Percentiles rank a stretch among this genome's conserved stretches.
These are phyloP conservation scores for Acronicta psi DNA, from an alignment of 2,888 invertebrate species.

Conservation along the genomic window DNA sequence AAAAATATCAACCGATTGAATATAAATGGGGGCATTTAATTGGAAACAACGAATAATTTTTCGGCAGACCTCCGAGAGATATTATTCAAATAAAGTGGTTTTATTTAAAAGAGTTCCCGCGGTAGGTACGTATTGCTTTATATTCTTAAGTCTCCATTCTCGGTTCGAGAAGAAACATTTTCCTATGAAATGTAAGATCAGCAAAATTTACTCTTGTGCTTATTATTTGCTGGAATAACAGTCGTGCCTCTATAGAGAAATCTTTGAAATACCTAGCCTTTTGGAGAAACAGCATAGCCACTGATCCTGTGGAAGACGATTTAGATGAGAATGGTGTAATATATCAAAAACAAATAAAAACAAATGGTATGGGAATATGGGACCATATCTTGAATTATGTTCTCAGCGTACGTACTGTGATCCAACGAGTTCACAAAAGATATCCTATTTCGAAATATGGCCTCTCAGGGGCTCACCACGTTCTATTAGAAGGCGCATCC, in stretches of 20 bases:
- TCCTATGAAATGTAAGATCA: slow-evolving; percentile 54
- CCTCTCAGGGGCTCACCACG: no score
- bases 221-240: slow-evolving; percentile 90
- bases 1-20: slow-evolving; percentile 56
- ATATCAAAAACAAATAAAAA: no score
- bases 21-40: slow-evolving; percentile 59
- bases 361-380: no score
- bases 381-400: no score
- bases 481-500: no score
- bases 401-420: no score
- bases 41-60: slow-evolving; percentile 49
- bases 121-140: slow-evolving; percentile 20
- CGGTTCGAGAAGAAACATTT: neutral
- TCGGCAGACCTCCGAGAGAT: slow-evolving; percentile 34
- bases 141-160: slow-evolving; percentile 10
- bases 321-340: no score
- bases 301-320: no score
- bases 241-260: slow-evolving; percentile 90
- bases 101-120: slow-evolving; percentile 45
- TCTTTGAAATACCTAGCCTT: no score
- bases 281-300: no score
- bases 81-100: slow-evolving; percentile 50
- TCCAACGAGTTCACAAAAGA: no score
- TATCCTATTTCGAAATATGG: no score
- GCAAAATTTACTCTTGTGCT: slow-evolving; percentile 94